Evolutionary conservation across 2,113 vertebrate species (phyloP), one percentile per base, ranked within the genome.

Genomic region (Perca fluviatilis): DNA sequence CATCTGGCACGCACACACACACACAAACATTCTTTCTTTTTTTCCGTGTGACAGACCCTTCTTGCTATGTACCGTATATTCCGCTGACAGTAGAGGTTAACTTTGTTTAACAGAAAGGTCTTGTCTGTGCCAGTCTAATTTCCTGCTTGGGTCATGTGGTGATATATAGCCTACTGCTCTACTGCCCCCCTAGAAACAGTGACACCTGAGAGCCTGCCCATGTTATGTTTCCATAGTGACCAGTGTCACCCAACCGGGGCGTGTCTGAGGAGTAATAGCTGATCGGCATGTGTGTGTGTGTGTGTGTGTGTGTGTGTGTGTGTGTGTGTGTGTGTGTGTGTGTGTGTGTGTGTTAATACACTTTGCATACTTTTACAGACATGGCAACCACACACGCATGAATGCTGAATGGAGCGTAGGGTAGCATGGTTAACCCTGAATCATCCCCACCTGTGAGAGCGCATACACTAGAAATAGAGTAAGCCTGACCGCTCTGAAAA

Each of bases 141-240:
- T 92, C 80, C 88, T 74, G 82, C 62, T 33, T 21, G 9, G 79
- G 83, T 89, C 69, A 86, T 84, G 75, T 78, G 78, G 65, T 77
- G 83, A 89, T 74, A 80, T 72, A 74, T 43, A 72, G 79, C 58
- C 85, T 67, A 81, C 68, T 86, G 66, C 81, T 82, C 77, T 33
- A 82, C 83, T 84, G 84, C 76, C 70, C 90, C 78, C 85, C 61
- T 71, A 80, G 91, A 92, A 88, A 91, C 79, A 83, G 73, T 80
- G 90, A 91, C 84, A 93, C 91, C 86, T 83, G 89, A 95, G 91
- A 87, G 72, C 72, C 73, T 77, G 58, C 3, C 87, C 46, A 2
- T 92, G 87, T 91, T 91, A 67, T 89, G 93, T 94, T 89, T 67
- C 92, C 86, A 90, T 94, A 82, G 90, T 57, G 84, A 94, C 90